These are phyloP conservation scores for Seriola aureovittata DNA, from an alignment of 2,113 vertebrate genomes.

Conservation along the genomic window DNA sequence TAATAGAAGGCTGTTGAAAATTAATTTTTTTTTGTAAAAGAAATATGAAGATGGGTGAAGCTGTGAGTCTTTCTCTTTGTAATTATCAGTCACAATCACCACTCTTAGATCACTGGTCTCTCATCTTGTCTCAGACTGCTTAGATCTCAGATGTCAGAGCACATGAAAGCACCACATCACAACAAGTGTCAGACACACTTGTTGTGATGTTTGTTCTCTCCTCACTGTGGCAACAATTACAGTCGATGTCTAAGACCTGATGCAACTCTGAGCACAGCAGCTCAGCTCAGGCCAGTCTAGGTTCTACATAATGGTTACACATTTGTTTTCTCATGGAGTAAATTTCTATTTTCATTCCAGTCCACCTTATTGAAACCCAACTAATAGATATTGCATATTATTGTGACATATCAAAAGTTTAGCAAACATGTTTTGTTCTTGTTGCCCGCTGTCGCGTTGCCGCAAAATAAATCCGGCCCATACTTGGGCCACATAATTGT, in stretches of 20 bases:
- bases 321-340: background rate
- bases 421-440: background rate
- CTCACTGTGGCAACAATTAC: background rate
- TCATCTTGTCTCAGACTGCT: constrained; percentile 6
- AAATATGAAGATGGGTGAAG: background rate
- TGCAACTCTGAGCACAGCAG: background rate
- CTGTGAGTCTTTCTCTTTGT: background rate
- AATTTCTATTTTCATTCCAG: background rate
- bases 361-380: background rate
- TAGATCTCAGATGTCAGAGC: constrained; percentile 9
- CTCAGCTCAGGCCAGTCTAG: no score
- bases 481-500: no score
- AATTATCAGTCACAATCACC: constrained; percentile 13
- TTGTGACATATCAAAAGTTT: background rate
- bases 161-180: constrained; percentile 20
- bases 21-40: background rate
- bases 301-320: no score
- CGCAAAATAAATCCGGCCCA: no score
- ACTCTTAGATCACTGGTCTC: background rate
- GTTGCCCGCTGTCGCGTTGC: background rate
- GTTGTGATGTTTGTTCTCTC: background rate
- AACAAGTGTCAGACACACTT: constrained; percentile 8
- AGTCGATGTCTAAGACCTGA: background rate
- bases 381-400: no score
- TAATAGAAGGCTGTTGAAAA: no score